Evolutionary conservation across 2,888 invertebrate species (phyloP).

Genomic region (Epirrhoe alternata): DNA sequence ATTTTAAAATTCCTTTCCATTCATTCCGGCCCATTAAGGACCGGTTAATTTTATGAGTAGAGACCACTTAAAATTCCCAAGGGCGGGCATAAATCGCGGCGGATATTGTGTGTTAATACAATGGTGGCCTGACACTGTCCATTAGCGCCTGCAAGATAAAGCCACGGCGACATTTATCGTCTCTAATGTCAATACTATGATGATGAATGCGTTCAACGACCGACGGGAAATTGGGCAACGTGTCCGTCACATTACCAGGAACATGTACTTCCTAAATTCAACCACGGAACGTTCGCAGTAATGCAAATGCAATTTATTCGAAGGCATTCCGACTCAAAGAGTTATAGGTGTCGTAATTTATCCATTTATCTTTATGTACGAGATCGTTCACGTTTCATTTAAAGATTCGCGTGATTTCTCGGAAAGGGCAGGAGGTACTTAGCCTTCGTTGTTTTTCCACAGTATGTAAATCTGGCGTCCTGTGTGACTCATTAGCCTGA

Average conservation of each 20-base stretch:
- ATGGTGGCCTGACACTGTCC: conserved; percentile 59
- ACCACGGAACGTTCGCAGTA: conserved; percentile 17
- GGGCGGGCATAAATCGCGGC: conserved; percentile 69
- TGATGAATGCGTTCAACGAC: conserved; percentile 52
- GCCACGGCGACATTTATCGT: conserved; percentile 59
- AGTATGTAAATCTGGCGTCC: conserved; percentile 62
- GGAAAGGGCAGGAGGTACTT: conserved; percentile 50
- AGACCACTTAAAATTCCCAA: conserved; percentile 66
- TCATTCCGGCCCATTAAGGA: conserved; percentile 64
- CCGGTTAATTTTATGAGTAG: conserved; percentile 69
- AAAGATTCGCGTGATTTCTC: conserved; percentile 54
- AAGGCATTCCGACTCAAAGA: conserved; percentile 20
- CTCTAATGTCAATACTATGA: conserved; percentile 54
- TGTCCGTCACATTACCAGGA: conserved; percentile 24
- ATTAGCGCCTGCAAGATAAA: conserved; percentile 73
- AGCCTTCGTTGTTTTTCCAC: conserved; percentile 58
- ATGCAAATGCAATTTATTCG: conserved; percentile 18
- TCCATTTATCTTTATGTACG: conserved; percentile 39
- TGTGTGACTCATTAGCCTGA: conserved; percentile 63
- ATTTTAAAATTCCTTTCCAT: conserved; percentile 66
- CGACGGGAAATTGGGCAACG: conserved; percentile 34
- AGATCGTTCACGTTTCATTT: conserved; percentile 46
- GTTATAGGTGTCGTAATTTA: conserved; percentile 28
- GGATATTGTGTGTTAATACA: conserved; percentile 72
- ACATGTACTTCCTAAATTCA: conserved; percentile 23